Base-by-base conservation (phyloP, 2,113 vertebrate species). In the Leucopternis melanops region DNA sequence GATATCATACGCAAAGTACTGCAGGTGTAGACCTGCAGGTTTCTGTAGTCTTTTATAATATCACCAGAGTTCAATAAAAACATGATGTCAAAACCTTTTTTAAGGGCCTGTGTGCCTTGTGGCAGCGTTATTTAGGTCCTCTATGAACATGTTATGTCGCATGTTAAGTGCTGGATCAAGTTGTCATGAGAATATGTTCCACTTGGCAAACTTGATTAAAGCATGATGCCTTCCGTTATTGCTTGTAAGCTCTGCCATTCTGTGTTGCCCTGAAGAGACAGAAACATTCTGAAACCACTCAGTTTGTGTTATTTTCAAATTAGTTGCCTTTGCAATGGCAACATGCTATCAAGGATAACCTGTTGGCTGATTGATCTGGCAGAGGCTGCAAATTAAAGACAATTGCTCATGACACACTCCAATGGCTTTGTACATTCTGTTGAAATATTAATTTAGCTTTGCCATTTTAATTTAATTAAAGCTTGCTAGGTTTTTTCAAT, bases 401-500 rank as follows among this genome's bases (percentile, higher is more conserved):
- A 95, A 71, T 94, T 93, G 95, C 89, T 97, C 86, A 90, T 95
- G 81, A 84, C 96, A 90, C 66, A 80, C 91, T 96, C 59, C 93
- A 82, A 58, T 95, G 90, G 88, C 78, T 95, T 94, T 2, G 16
- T 82, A 81, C 89, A 67, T 96, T 75, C 81, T 85, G 86, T 86
- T 95, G 97, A 97, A 94, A 93, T 95, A 95, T 84, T 97, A 97
- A 96, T 97, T 97, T 94, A 97, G 95, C 75, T 86, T 88, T 94
- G 93, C 85, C 73, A 91, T 96, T 97, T 94, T 92, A 94, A 96
- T 98, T 96, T 95, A 94, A 97, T 96, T 96, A 94, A 96, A 72
- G 89, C 54, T 45, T 25, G 8, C 32, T 20, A 31, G 44, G 11
- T 9, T 45, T 88, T 49, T 22, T 49, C 38, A 13, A 5, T 18